These are phyloP conservation scores for Atta colombica DNA, from an alignment of 1,140 invertebrate species.

Conservation along the genomic window DNA sequence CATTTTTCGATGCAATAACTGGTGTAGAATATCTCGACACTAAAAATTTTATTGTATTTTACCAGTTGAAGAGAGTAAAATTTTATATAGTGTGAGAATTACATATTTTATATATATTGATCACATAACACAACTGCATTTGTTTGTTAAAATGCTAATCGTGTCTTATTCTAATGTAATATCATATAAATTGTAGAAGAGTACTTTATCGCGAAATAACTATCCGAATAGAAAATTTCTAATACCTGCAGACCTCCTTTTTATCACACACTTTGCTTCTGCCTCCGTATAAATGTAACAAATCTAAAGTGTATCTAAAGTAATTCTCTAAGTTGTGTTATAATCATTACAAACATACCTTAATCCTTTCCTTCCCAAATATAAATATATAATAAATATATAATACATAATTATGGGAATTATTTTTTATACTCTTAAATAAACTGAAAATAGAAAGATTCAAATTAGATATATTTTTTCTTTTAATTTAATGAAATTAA, in stretches of 20 bases:
- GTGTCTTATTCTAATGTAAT: constrained; percentile 4
- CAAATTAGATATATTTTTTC: not conserved
- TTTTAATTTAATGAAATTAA: not conserved
- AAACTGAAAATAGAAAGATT: not conserved
- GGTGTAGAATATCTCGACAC: too few relatives aligned
- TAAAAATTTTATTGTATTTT: too few relatives aligned
- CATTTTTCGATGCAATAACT: too few relatives aligned
- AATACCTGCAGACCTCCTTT: constrained; percentile 52
- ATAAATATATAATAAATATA: not conserved
- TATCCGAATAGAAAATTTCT: not conserved
- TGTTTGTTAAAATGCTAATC: too few relatives aligned
- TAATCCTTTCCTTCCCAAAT: constrained; percentile 28
- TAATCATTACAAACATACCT: not conserved
- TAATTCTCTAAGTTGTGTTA: constrained; percentile 13
- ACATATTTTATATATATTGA: too few relatives aligned
- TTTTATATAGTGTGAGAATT: too few relatives aligned
- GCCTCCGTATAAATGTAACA: constrained; percentile 23
- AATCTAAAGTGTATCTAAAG: constrained; percentile 2
- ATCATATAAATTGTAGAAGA: constrained; percentile 25
- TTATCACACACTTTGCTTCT: not conserved
- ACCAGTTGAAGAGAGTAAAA: too few relatives aligned
- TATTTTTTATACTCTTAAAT: not conserved
- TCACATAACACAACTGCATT: too few relatives aligned
- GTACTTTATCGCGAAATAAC: constrained; percentile 9
- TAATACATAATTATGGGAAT: not conserved